phyloP scores from a whole-genome alignment of 2,888 invertebrate species.

The Ormyrus thymus region DNA sequence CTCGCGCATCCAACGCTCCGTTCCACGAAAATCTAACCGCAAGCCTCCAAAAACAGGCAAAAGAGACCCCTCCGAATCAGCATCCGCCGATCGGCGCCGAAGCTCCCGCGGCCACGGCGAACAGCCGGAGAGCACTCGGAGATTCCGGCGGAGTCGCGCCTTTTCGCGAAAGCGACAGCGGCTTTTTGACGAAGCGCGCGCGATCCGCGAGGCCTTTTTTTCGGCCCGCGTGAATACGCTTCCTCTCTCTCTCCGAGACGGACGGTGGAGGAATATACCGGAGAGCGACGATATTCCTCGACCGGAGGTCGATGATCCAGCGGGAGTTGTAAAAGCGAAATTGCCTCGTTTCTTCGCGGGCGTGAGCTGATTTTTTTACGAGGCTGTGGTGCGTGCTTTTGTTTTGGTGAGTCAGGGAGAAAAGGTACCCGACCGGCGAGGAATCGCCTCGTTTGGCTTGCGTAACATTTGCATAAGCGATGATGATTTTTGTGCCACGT shows the following conservation, averaged over 20 bases:
- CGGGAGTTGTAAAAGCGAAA: constrained; percentile 28
- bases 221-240: neutral
- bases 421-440: no score
- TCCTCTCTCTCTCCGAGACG: neutral
- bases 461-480: no score
- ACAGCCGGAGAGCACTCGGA: neutral
- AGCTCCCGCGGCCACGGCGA: neutral
- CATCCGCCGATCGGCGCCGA: neutral
- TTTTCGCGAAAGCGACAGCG: constrained; percentile 44
- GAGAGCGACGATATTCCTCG: constrained; percentile 20
- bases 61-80: no score
- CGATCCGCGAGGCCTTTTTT: neutral
- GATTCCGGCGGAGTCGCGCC: constrained; percentile 24
- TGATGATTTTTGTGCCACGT: no score
- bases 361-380: neutral
- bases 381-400: no score
- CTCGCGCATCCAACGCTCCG: no score
- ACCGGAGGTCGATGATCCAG: constrained; percentile 29
- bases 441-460: no score
- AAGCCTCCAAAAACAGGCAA: no score
- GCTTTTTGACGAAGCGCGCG: constrained; percentile 41
- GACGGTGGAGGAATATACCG: neutral
- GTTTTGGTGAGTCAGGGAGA: no score
- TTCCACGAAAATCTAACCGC: no score
- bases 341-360: neutral